These are phyloP conservation scores for Cottoperca gobio DNA, from an alignment of 2,797 vertebrate species.

Conservation along the genomic window DNA sequence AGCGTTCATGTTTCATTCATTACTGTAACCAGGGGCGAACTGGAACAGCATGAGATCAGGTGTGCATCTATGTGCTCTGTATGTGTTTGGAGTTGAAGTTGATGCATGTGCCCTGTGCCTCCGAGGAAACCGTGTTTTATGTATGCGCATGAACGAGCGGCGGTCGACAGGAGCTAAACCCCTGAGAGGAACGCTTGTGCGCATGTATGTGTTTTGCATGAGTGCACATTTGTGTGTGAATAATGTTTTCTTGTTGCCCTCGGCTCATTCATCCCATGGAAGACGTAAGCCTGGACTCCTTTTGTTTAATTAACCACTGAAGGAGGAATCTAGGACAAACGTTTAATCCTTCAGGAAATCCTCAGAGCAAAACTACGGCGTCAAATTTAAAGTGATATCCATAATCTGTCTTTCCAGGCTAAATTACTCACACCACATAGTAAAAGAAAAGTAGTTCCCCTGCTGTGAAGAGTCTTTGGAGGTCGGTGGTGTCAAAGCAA, in stretches of 20 bases:
- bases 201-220: constrained; percentile 52
- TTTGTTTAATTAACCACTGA: constrained; percentile 53
- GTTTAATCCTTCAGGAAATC: constrained; percentile 3
- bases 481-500: constrained; percentile 5
- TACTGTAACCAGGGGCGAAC: constrained; percentile 8
- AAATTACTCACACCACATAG: background rate
- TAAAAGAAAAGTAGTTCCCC: background rate
- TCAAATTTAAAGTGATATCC: constrained; percentile 9
- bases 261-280: constrained; percentile 1
- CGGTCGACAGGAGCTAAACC: constrained; percentile 34
- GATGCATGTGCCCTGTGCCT: constrained; percentile 16
- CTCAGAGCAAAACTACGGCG: constrained; percentile 1
- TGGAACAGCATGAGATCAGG: constrained; percentile 47
- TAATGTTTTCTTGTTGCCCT: constrained; percentile 20
- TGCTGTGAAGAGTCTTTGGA: background rate
- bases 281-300: constrained; percentile 28
- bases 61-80: constrained; percentile 25
- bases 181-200: constrained; percentile 38
- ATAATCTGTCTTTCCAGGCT: background rate
- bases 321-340: constrained; percentile 25
- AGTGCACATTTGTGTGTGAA: constrained; percentile 20
- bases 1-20: constrained; percentile 65
- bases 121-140: constrained; percentile 36
- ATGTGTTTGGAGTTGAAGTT: constrained; percentile 26
- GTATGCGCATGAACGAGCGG: constrained; percentile 52